Conservation (phyloP, 2,888 invertebrate genomes). For the Thereva nobilitata region DNA sequence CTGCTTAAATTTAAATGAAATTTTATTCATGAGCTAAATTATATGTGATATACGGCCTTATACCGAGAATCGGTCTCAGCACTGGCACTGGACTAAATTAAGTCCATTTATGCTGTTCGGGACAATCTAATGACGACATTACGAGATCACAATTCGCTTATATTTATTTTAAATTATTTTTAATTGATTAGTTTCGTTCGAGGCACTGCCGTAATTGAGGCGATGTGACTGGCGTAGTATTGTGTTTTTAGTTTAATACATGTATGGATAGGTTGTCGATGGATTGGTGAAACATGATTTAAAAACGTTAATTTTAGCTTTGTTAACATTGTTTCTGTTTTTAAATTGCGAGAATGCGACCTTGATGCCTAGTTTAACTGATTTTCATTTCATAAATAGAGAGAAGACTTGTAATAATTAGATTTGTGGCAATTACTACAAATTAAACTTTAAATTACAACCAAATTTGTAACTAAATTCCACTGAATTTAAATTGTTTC, state of each 20-base stretch:
- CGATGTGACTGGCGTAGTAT: conserved; percentile 15
- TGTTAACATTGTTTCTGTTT: too few species aligned
- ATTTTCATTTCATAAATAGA: conserved; percentile 31
- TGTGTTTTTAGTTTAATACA: background rate
- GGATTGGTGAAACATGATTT: too few species aligned
- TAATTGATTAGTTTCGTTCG: conserved; percentile 43
- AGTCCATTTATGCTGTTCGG: conserved; percentile 41
- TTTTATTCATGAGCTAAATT: conserved; percentile 43
- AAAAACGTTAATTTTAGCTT: too few species aligned
- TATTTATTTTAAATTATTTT: conserved; percentile 44
- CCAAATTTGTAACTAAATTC: too few species aligned
- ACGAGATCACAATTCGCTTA: conserved; percentile 42
- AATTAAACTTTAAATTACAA: too few species aligned
- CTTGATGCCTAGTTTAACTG: conserved; percentile 21
- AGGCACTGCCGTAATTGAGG: conserved; percentile 26
- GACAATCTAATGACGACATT: conserved; percentile 42
- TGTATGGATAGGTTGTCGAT: too few species aligned
- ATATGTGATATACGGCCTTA: conserved; percentile 39
- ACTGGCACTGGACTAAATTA: conserved; percentile 39
- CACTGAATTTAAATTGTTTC: too few species aligned
- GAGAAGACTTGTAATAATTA: conserved; percentile 28
- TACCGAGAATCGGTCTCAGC: conserved; percentile 24
- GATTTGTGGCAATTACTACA: too few species aligned
- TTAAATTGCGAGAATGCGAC: conserved; percentile 14
- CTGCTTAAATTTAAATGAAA: conserved; percentile 42